Evolutionary conservation across 2,888 invertebrate species (phyloP).

Genomic region (Protonemura montana): DNA sequence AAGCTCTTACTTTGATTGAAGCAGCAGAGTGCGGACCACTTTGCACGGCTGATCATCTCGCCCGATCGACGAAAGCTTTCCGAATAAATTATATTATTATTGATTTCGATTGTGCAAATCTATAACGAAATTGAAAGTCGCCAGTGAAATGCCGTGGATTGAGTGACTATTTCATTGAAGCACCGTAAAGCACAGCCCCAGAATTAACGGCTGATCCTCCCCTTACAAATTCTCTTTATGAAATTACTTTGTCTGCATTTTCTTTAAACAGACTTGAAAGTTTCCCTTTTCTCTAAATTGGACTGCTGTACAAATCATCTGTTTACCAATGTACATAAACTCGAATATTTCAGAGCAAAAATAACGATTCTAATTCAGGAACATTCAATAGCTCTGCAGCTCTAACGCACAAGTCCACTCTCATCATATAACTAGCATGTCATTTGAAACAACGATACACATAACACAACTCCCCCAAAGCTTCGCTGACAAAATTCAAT

Average conservation of each 20-base stretch:
- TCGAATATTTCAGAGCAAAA: too few species aligned
- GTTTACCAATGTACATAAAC: too few species aligned
- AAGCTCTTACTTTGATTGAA: slow-evolving; percentile 33
- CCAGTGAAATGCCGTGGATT: background rate
- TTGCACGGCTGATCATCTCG: background rate
- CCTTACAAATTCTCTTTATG: too few species aligned
- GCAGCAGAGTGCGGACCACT: background rate
- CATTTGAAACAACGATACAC: background rate
- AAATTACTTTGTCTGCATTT: too few species aligned
- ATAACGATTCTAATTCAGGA: too few species aligned
- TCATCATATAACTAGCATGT: background rate
- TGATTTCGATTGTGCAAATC: background rate
- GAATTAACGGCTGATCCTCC: too few species aligned
- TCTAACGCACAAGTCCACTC: background rate
- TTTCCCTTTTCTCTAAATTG: too few species aligned
- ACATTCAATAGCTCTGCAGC: too few species aligned
- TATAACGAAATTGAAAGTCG: slow-evolving; percentile 18
- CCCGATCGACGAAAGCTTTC: slow-evolving; percentile 15
- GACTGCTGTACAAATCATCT: too few species aligned
- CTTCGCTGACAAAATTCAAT: background rate
- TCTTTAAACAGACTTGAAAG: too few species aligned
- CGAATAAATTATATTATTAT: slow-evolving; percentile 7
- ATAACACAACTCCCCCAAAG: background rate
- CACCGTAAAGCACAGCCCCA: too few species aligned
- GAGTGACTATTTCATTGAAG: too few species aligned